Base-by-base conservation (phyloP, 1,140 invertebrate species). In the Drosophila setifemur region DNA sequence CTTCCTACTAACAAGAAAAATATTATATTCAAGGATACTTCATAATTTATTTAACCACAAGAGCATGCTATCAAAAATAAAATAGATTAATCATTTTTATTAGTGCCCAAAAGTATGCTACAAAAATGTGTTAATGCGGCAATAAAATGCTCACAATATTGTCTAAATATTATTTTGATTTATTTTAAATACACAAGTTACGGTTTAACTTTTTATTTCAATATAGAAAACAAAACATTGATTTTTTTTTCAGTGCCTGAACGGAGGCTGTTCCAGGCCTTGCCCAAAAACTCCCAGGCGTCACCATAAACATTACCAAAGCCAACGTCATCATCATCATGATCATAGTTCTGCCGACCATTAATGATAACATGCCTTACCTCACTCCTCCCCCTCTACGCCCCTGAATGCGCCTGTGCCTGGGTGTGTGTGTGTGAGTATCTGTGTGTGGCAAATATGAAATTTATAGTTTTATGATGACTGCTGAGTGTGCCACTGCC, bases 391-490 rank as follows among this genome's bases (percentile, higher is more conserved):
- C 12, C n/a, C 58, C 18, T 33, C 8, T 21, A 11, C 26, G 3
- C 33, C 19, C 18, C 21, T 3, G 21, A 23, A 37, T 48, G 31
- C 11, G n/a, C 28, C 12, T 39, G 18, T 25, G 9, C 16, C 31
- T 26, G 12, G 42, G 31, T 57, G 29, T 31, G 18, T 44, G 31
- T 52, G 16, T 57, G 9, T 69, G 28, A 63, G 45, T 63, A 29
- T 57, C 42, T 58, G 55, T 55, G 72, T 82, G 61, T 76, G 55
- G 73, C 83, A 88, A 88, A 88, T 88, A 88, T 79, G 83, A 88
- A 88, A 88, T 88, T 88, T 88, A 88, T 88, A 83, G 85, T 88
- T 88, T 88, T 88, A 88, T 88, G 83, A 88, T 88, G 83, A 88
- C 83, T 87, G 78, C 78, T 87, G 83, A 88, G 83, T 83, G 70